Evolutionary conservation across 1,140 invertebrate species (phyloP).

Genomic region (Brachionus sp.): DNA sequence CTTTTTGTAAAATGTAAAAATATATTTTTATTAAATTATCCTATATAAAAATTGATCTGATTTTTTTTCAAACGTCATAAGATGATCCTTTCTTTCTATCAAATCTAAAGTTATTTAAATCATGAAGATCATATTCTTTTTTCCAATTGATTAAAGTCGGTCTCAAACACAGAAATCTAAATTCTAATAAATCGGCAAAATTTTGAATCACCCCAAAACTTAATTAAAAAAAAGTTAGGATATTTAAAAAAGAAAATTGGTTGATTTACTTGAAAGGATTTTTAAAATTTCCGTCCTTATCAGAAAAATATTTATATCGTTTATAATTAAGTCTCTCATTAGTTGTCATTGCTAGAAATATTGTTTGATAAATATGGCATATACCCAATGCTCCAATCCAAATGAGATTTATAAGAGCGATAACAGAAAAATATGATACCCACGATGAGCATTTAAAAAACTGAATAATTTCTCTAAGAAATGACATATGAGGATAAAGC

Average conservation of each 20-base stretch:
- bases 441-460: conserved; percentile 48
- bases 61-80: background rate
- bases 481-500: background rate
- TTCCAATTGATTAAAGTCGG: conserved; percentile 29
- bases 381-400: conserved; percentile 47
- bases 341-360: conserved; percentile 79
- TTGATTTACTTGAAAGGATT: conserved; percentile 77
- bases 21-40: background rate
- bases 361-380: conserved; percentile 54
- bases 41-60: background rate
- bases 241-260: background rate
- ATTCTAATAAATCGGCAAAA: conserved; percentile 25
- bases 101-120: background rate
- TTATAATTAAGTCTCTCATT: conserved; percentile 91
- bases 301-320: conserved; percentile 77
- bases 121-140: background rate
- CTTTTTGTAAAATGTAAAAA: background rate
- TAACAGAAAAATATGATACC: conserved; percentile 47
- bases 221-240: background rate
- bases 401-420: conserved; percentile 48
- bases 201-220: conserved; percentile 40
- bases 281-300: conserved; percentile 77
- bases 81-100: background rate
- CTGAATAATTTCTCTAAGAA: conserved; percentile 11
- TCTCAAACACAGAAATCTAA: background rate